Percentiles rank a stretch among this genome's conserved stretches.
Evolutionary conservation across 1,140 invertebrate genomes (phyloP).

Genomic region (Aphidius ervi): DNA sequence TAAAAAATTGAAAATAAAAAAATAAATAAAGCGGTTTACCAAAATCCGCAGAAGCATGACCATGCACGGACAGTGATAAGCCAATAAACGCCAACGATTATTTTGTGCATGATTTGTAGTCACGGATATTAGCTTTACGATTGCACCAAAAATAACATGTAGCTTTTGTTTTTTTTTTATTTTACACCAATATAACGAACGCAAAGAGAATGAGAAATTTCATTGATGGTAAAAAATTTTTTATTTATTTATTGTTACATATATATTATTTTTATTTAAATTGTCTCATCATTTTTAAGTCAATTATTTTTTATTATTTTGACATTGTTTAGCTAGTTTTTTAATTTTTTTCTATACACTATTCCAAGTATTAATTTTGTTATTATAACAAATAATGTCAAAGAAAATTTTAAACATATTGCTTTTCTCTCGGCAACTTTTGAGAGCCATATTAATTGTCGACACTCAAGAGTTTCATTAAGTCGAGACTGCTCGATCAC

Average conservation of each 20-base stretch:
- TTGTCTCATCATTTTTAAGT: no score
- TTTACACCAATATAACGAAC: no score
- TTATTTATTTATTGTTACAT: no score
- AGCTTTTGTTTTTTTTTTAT: neutral
- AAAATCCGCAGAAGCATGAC: slow-evolving; percentile 12
- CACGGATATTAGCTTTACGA: slow-evolving; percentile 27
- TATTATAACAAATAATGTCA: no score
- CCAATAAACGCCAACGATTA: slow-evolving; percentile 30
- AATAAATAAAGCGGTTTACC: slow-evolving; percentile 9
- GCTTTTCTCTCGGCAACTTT: slow-evolving; percentile 28
- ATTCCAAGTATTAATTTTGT: no score
- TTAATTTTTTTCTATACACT: no score
- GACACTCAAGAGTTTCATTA: slow-evolving; percentile 52
- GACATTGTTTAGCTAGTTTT: no score
- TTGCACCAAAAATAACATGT: slow-evolving; percentile 25
- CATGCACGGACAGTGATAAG: slow-evolving; percentile 23
- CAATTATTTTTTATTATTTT: no score
- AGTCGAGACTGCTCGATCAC: slow-evolving; percentile 49
- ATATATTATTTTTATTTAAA: no score
- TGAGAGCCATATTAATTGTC: slow-evolving; percentile 52
- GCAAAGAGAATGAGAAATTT: no score
- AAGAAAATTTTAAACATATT: no score
- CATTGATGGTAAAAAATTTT: no score
- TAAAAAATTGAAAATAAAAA: slow-evolving; percentile 2
- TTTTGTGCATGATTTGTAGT: slow-evolving; percentile 29